Conservation (phyloP, 92 coral and sea anemone genomes). For the Porites rus region DNA sequence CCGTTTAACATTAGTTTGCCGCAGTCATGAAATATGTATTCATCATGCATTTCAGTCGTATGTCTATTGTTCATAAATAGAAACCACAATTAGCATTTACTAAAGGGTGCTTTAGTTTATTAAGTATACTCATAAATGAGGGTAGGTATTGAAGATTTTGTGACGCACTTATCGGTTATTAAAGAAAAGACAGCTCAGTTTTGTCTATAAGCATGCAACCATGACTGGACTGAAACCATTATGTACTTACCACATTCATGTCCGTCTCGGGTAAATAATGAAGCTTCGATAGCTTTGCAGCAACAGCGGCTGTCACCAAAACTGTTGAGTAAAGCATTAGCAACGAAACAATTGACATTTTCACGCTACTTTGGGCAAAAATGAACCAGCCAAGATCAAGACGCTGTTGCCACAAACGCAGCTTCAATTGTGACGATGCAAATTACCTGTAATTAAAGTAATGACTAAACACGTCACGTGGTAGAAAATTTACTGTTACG, state of each 20-base stretch:
- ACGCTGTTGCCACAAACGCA: neutral
- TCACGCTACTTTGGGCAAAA: neutral
- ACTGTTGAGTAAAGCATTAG: neutral
- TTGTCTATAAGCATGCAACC: no score
- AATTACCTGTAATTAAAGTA: neutral
- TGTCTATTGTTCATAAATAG: no score
- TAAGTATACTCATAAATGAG: no score
- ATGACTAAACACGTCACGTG: conserved; percentile 19
- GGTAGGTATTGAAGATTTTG: no score
- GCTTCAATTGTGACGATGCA: neutral
- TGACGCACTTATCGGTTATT: no score
- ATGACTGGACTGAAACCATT: neutral
- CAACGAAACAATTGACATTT: conserved; percentile 12
- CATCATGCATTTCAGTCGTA: no score
- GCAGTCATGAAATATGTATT: no score
- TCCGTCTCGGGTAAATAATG: conserved; percentile 18
- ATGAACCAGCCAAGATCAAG: neutral
- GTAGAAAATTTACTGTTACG: neutral
- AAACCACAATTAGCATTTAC: no score
- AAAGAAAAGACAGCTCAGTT: no score
- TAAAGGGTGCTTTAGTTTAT: no score
- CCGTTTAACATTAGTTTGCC: no score
- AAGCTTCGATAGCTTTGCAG: neutral
- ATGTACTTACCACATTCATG: conserved; percentile 42
- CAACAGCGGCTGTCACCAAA: neutral